Conservation (phyloP, 2,113 vertebrate species). For the Machaerirhynchus nigripectus region DNA sequence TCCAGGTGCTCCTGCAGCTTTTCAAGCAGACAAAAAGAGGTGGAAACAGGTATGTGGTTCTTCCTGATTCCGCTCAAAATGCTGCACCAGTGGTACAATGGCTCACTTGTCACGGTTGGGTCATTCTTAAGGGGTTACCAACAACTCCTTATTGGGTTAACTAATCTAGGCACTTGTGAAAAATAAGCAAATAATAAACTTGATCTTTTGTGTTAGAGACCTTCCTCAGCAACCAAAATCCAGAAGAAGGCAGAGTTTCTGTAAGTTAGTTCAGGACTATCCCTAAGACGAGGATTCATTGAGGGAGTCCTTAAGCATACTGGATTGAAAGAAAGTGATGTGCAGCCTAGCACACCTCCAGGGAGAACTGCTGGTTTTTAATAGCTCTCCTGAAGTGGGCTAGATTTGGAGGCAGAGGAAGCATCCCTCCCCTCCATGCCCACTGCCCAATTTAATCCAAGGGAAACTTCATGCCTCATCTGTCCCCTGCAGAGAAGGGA, state of each 20-base stretch:
- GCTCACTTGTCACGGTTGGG: not conserved
- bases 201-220: not conserved
- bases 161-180: not conserved
- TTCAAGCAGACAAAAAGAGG: not conserved
- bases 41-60: not conserved
- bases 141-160: not conserved
- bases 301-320: not conserved
- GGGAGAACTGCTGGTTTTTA: not conserved
- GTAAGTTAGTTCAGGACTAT: not conserved
- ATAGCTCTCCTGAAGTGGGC: not conserved
- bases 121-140: not conserved
- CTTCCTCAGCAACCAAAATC: not conserved
- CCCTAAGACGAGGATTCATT: not conserved
- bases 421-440: fast-evolving
- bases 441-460: not conserved
- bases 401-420: not conserved
- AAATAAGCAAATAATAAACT: not conserved
- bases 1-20: not conserved
- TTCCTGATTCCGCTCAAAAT: not conserved
- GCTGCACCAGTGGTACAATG: fast-evolving
- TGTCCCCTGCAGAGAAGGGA: not conserved
- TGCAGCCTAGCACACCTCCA: not conserved
- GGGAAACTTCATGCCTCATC: not conserved
- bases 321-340: not conserved
- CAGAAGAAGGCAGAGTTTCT: not conserved